phyloP scores from a whole-genome alignment of 2,888 invertebrate genomes.

The Limenitis camilla region DNA sequence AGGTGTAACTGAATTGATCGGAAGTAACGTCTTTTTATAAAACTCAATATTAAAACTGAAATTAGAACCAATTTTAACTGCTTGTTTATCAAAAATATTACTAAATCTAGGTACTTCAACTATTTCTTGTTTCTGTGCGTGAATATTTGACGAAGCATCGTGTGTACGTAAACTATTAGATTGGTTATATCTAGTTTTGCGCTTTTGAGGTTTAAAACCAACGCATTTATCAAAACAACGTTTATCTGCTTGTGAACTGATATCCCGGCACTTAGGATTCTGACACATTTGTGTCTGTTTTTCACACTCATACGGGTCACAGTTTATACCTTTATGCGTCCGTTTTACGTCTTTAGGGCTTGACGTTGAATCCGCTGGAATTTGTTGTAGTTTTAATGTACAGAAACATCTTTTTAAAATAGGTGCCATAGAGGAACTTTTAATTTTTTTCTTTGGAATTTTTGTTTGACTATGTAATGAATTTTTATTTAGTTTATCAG shows the following conservation, averaged over 20 bases:
- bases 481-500: neutral
- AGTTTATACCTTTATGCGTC: neutral
- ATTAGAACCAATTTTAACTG: slow-evolving; percentile 25
- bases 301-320: slow-evolving; percentile 25
- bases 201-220: neutral
- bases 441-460: slow-evolving; percentile 17
- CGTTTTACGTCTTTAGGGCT: neutral
- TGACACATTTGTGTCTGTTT: slow-evolving; percentile 22
- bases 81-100: slow-evolving; percentile 12
- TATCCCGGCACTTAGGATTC: slow-evolving; percentile 8
- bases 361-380: neutral
- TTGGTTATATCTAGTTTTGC: neutral
- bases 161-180: neutral
- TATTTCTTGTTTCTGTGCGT: neutral
- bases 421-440: slow-evolving; percentile 21
- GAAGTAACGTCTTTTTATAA: slow-evolving; percentile 22
- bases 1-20: neutral
- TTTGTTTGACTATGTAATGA: neutral
- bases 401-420: slow-evolving; percentile 32
- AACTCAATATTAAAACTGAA: slow-evolving; percentile 29
- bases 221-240: slow-evolving; percentile 10
- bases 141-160: neutral
- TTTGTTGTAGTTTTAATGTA: slow-evolving; percentile 30
- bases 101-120: neutral
- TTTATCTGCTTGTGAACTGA: slow-evolving; percentile 3